Conservation (phyloP, 2,888 invertebrate species). For the Merodon equestris region DNA sequence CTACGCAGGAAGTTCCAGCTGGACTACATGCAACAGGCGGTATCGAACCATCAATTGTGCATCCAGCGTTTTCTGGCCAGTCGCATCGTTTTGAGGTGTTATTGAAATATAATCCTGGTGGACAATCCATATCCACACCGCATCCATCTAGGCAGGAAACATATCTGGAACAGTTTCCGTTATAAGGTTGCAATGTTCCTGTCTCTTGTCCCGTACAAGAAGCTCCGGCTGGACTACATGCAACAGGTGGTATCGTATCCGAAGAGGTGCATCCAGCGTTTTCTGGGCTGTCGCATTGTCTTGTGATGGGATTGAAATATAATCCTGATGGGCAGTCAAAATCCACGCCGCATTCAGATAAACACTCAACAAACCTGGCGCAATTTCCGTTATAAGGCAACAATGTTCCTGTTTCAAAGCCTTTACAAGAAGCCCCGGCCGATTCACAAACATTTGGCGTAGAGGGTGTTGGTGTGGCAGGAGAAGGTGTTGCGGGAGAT, state of each 20-base stretch:
- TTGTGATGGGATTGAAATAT: background rate
- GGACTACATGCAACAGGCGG: background rate
- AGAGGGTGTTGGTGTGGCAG: too few species aligned
- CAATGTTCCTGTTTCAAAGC: background rate
- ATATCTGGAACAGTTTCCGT: conserved; percentile 50
- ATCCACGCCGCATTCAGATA: background rate
- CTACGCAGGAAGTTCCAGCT: background rate
- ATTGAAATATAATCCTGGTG: conserved; percentile 43
- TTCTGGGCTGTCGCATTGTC: background rate
- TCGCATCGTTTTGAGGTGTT: conserved; percentile 52
- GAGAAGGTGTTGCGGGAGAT: too few species aligned
- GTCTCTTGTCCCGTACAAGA: background rate
- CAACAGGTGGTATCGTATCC: too few species aligned
- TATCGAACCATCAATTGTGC: conserved; percentile 52
- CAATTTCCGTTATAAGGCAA: background rate
- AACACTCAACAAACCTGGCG: background rate
- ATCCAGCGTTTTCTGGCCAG: conserved; percentile 70
- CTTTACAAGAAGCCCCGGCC: background rate
- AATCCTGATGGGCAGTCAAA: background rate
- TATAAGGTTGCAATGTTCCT: conserved; percentile 13
- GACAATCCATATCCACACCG: conserved; percentile 48
- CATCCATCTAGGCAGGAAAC: conserved; percentile 44
- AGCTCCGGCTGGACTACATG: background rate
- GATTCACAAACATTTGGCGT: too few species aligned
- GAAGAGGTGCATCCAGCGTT: background rate